A percentile compares a stretch with the other conserved stretches of the same genome.
Evolutionary conservation across 2,113 vertebrate species (phyloP).

Genomic region (Pogona vitticeps): DNA sequence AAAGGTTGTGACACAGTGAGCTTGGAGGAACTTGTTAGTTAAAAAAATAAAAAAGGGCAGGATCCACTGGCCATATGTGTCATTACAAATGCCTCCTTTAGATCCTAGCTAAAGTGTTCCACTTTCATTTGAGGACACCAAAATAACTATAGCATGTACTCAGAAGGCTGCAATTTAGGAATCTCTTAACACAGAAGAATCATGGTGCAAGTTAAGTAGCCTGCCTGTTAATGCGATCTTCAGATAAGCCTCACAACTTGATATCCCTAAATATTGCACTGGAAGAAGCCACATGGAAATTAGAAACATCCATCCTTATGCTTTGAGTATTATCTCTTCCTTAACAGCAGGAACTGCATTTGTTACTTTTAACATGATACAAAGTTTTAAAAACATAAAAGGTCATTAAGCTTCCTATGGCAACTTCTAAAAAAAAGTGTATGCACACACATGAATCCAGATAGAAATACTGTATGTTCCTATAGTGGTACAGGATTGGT

Average conservation of each 20-base stretch:
- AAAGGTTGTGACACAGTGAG: background rate
- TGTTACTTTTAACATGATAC: background rate
- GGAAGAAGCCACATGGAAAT: background rate
- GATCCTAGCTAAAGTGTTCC: background rate
- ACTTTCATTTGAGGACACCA: background rate
- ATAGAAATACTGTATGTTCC: background rate
- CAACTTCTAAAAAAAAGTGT: background rate
- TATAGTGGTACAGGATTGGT: no score
- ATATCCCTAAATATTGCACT: background rate
- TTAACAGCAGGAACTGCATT: background rate
- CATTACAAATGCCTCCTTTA: background rate
- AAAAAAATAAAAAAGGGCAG: background rate
- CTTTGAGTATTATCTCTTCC: background rate
- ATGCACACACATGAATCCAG: background rate
- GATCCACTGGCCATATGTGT: background rate
- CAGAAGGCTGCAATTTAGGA: background rate
- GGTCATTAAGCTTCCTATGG: no score
- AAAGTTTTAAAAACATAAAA: background rate
- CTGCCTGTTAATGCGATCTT: background rate
- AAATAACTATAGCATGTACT: background rate
- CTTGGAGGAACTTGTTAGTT: background rate
- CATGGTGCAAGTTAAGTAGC: background rate
- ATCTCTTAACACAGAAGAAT: background rate
- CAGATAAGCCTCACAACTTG: background rate
- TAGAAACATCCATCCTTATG: background rate